Evolutionary conservation across 2,113 vertebrate species (phyloP).

Genomic region (Ciconia boyciana): DNA sequence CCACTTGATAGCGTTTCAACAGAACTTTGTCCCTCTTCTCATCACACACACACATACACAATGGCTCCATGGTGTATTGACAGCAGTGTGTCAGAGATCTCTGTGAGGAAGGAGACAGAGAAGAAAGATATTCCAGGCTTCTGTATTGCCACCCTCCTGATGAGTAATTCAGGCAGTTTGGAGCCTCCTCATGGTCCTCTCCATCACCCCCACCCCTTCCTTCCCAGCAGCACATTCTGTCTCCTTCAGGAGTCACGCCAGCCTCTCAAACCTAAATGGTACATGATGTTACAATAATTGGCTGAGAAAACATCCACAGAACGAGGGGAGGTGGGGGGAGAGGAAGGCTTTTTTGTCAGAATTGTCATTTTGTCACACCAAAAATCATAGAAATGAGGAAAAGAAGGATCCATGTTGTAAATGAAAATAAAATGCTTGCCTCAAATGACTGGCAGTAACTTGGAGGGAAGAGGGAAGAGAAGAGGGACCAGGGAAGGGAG

Average conservation of each 20-base stretch:
- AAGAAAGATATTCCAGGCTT: neutral
- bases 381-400: neutral
- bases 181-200: conserved; percentile 22
- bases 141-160: neutral
- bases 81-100: neutral
- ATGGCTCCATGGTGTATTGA: neutral
- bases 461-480: neutral
- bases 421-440: neutral
- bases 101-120: neutral
- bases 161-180: conserved; percentile 30
- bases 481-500: neutral
- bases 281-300: conserved; percentile 34
- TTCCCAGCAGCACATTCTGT: conserved; percentile 31
- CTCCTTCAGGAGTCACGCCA: conserved; percentile 21
- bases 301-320: conserved; percentile 10
- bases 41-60: neutral
- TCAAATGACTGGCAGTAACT: neutral
- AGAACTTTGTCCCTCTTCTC: neutral
- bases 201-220: neutral
- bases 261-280: conserved; percentile 3
- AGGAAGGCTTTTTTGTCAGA: neutral
- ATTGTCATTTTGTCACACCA: neutral
- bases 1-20: neutral
- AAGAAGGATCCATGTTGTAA: neutral
- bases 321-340: neutral